These are phyloP conservation scores for Hyposmocoma kahamanoa DNA, from an alignment of 1,140 invertebrate species.

Conservation along the genomic window DNA sequence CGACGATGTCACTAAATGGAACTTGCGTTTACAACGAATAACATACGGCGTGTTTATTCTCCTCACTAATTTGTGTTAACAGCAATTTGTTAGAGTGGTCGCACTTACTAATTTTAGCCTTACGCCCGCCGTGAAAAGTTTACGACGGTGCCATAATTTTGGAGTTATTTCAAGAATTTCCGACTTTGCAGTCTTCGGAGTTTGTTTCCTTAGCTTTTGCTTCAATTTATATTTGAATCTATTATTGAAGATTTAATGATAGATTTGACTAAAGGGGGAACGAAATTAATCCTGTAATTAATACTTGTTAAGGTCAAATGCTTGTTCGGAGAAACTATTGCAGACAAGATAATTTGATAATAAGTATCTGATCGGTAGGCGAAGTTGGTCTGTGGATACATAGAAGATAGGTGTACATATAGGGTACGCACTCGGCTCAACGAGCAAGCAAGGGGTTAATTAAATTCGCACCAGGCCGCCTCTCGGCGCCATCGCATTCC, in stretches of 20 bases:
- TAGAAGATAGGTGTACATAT: slow-evolving; percentile 17
- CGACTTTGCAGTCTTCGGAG: slow-evolving; percentile 48
- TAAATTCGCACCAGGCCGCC: slow-evolving; percentile 66
- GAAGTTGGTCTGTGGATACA: too few relatives aligned
- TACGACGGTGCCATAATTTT: slow-evolving; percentile 60
- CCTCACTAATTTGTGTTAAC: slow-evolving; percentile 45
- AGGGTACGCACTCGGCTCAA: slow-evolving; percentile 47
- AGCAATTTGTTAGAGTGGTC: slow-evolving; percentile 49
- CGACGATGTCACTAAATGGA: slow-evolving; percentile 33
- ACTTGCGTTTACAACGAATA: slow-evolving; percentile 27
- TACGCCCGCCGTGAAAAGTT: slow-evolving; percentile 55
- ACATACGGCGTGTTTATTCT: slow-evolving; percentile 46
- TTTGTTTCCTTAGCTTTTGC: slow-evolving; percentile 42
- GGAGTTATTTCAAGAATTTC: slow-evolving; percentile 60
- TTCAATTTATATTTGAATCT: slow-evolving; percentile 40
- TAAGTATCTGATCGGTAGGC: too few relatives aligned
- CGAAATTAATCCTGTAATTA: too few relatives aligned
- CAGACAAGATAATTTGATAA: too few relatives aligned
- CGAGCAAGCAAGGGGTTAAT: slow-evolving; percentile 66
- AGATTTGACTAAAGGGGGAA: too few relatives aligned
- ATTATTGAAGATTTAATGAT: too few relatives aligned
- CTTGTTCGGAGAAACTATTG: too few relatives aligned
- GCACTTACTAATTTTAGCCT: slow-evolving; percentile 61
- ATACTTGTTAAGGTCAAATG: too few relatives aligned
- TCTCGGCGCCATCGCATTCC: slow-evolving; percentile 64